A percentile compares a stretch with the other conserved stretches of the same genome.
Conservation (phyloP, 2,888 invertebrate species). For the Orthonevra nobilis region DNA sequence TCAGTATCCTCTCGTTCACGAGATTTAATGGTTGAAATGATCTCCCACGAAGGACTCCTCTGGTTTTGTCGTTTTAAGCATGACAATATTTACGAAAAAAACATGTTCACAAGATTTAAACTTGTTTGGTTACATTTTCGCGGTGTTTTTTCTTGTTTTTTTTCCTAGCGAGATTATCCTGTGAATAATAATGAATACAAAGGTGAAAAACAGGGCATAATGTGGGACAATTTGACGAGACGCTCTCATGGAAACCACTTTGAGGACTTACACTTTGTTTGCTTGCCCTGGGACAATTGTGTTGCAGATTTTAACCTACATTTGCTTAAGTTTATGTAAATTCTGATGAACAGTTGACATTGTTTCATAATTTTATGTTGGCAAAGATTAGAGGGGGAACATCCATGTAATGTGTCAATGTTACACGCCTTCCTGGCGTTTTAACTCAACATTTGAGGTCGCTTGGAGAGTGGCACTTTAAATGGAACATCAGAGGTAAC, state of each 20-base stretch:
- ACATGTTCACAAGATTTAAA: constrained; percentile 30
- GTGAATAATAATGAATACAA: constrained; percentile 45
- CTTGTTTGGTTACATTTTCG: constrained; percentile 10
- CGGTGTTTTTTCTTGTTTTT: not conserved
- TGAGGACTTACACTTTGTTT: not conserved
- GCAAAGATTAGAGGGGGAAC: not conserved
- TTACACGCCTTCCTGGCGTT: not conserved
- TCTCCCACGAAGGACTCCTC: too few relatives aligned
- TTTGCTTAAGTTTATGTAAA: constrained; percentile 32
- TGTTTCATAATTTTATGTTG: constrained; percentile 47
- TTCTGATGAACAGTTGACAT: constrained; percentile 53
- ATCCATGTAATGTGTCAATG: constrained; percentile 27
- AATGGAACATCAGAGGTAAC: too few relatives aligned
- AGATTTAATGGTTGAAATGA: too few relatives aligned
- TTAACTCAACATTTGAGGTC: constrained; percentile 5
- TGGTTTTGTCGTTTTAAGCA: too few relatives aligned
- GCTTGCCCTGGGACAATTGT: constrained; percentile 13
- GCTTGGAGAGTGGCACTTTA: not conserved
- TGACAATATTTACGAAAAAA: too few relatives aligned
- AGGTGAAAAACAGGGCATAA: constrained; percentile 3
- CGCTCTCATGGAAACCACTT: constrained; percentile 35
- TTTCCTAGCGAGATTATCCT: constrained; percentile 34
- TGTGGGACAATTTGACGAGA: constrained; percentile 5
- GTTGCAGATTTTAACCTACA: constrained; percentile 5
- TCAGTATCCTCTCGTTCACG: too few relatives aligned